A percentile compares a stretch with the other conserved stretches of the same genome.
These are phyloP conservation scores for Pomatostomus ruficeps DNA, from an alignment of 2,113 vertebrate species.

Conservation along the genomic window DNA sequence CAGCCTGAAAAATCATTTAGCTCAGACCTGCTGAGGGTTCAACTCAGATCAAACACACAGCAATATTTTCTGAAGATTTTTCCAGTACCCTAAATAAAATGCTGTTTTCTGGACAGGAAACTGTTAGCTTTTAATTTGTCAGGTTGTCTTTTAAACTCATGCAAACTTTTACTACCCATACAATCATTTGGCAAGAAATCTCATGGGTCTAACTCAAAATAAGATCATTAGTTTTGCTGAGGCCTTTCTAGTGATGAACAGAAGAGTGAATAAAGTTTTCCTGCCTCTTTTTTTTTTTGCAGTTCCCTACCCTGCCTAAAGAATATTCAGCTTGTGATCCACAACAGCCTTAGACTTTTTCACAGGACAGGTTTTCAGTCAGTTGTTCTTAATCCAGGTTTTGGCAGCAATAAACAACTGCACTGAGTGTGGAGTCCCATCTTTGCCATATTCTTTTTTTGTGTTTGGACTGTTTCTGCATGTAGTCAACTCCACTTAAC, in stretches of 20 bases:
- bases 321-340: neutral
- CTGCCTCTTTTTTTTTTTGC: neutral
- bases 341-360: neutral
- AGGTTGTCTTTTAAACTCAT: neutral
- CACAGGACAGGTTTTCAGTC: neutral
- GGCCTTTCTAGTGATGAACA: neutral
- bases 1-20: neutral
- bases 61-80: neutral
- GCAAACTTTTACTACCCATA: neutral
- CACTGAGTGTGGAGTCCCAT: neutral
- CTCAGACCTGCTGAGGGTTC: neutral
- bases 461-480: neutral
- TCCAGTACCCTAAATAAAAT: neutral
- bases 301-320: neutral
- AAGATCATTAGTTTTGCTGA: neutral
- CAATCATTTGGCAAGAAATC: neutral
- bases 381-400: neutral
- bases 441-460: neutral
- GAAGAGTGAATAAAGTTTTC: neutral
- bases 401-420: neutral
- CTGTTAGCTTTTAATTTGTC: neutral
- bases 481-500: neutral
- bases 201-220: neutral
- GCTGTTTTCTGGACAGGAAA: rapidly evolving
- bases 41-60: neutral